A percentile compares a stretch with the other conserved stretches of the same genome.
Conservation (phyloP, 2,888 invertebrate genomes). For the Melanostoma mellinum region DNA sequence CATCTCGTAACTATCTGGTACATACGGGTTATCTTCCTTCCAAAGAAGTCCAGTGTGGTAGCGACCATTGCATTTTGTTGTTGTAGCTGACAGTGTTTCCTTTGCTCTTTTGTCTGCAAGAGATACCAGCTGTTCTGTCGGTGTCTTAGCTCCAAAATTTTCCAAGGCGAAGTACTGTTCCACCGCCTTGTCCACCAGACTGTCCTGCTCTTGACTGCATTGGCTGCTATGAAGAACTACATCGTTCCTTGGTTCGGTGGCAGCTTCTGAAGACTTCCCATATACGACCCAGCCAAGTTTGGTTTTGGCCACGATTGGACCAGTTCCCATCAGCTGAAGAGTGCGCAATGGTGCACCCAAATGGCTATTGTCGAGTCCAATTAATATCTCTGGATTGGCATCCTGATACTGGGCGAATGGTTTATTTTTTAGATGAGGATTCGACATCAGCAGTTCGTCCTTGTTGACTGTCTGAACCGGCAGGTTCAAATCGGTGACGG, state of each 20-base stretch:
- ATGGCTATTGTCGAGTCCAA: conserved; percentile 26
- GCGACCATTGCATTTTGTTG: background rate
- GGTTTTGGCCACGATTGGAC: conserved; percentile 7
- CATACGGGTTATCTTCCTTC: background rate
- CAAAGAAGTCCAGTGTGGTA: conserved; percentile 52
- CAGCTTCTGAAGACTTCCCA: conserved; percentile 6
- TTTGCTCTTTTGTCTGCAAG: conserved; percentile 47
- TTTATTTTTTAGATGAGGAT: background rate
- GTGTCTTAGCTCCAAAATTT: conserved; percentile 47
- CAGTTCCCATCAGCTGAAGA: background rate
- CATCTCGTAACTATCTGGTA: conserved; percentile 43
- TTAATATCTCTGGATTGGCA: conserved; percentile 24
- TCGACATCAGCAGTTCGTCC: conserved; percentile 34
- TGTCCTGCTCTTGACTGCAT: conserved; percentile 24
- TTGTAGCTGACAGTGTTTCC: conserved; percentile 38
- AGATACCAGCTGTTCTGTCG: conserved; percentile 39
- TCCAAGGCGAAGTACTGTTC: conserved; percentile 54
- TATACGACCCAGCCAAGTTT: conserved; percentile 18
- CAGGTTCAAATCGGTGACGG: conserved; percentile 51
- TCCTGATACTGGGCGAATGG: conserved; percentile 15
- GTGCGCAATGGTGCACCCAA: conserved; percentile 23
- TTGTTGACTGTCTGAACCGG: conserved; percentile 46
- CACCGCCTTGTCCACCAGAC: conserved; percentile 35
- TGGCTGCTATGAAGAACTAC: conserved; percentile 18
- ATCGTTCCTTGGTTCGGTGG: conserved; percentile 4